Evolutionary conservation across 2,113 vertebrate species (phyloP).

Genomic region (Clarias gariepinus): DNA sequence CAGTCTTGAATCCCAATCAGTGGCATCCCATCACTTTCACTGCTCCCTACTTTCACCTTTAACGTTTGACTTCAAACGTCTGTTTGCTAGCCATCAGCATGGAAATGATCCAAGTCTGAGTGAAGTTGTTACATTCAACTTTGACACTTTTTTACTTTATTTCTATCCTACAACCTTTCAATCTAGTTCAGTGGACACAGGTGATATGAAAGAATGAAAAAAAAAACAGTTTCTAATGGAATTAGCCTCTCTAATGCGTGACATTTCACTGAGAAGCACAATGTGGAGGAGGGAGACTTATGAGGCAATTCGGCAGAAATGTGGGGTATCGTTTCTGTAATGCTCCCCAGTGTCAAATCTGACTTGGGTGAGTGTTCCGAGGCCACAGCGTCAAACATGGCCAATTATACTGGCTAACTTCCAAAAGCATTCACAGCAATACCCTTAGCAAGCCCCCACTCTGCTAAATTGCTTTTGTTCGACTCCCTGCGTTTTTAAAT

Average conservation of each 20-base stretch:
- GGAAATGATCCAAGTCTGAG: not conserved
- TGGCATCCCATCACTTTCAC: slow-evolving; percentile 22
- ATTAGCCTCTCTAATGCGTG: not conserved
- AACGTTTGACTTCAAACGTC: slow-evolving; percentile 1
- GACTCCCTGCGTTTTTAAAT: slow-evolving; percentile 73
- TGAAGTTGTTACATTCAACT: not conserved
- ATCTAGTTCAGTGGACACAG: not conserved
- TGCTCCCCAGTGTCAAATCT: slow-evolving; percentile 48
- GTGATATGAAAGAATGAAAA: not conserved
- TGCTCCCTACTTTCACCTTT: slow-evolving; percentile 29
- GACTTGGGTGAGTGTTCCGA: not conserved
- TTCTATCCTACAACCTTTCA: slow-evolving; percentile 2
- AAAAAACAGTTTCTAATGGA: not conserved
- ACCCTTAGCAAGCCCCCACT: slow-evolving; percentile 68
- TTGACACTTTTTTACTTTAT: slow-evolving; percentile 7
- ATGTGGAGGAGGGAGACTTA: slow-evolving; percentile 11
- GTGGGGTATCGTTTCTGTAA: slow-evolving; percentile 58
- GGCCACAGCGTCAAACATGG: slow-evolving; percentile 58
- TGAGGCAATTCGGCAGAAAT: slow-evolving; percentile 63
- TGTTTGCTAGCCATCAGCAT: slow-evolving; percentile 21
- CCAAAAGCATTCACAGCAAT: slow-evolving; percentile 63
- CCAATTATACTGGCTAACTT: slow-evolving; percentile 59
- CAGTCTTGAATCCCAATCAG: slow-evolving; percentile 75
- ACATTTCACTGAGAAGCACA: not conserved
- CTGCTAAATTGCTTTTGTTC: slow-evolving; percentile 75